Evolutionary conservation across 2,888 invertebrate genomes (phyloP), one percentile per base, ranked within the genome.

Genomic region (Agapostemon virescens): DNA sequence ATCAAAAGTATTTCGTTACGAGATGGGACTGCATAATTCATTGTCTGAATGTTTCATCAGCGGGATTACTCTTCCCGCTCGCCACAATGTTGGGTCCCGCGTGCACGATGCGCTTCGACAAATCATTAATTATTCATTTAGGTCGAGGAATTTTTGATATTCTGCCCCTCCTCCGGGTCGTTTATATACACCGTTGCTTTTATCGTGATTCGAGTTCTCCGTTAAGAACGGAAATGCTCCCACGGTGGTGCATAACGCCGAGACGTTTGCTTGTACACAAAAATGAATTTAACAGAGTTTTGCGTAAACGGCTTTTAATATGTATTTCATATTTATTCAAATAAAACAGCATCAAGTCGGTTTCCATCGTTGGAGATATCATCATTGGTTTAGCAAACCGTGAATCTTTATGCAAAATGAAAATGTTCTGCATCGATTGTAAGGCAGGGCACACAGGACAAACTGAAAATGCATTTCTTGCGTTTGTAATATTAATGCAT

Each of bases 11-110:
- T 75, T 76, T 75, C 71, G 76, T 81, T 81, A 81, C 71, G 63
- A 55, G 73, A 75, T 71, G 70, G 71, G 69, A 33, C 74, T 80
- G 80, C 80, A 79, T 80, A 80, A 80, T 80, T 79, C 80, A 79
- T 80, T 80, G 80, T 69, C 80, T 79, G 80, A 79, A 80, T 80
- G 80, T 80, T 80, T 80, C 80, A 80, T 80, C 80, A 79, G 63
- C 49, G 64, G 58, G 69, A 80, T 74, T 79, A 80, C 74, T 69
- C 55, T 64, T 69, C 69, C 80, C 40, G 55, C 6, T 68, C 49
- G 66, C 74, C 80, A 67, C 80, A 79, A 74, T 69, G 69, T 40
- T 63, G 63, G 55, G 30, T 40, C 40, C 69, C 66, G 26, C 40
- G 58, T 58, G 69, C 49, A 49, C 36, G 63, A 64, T 55, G 23